These are phyloP conservation scores for Salvelinus alpinus DNA, from an alignment of 2,113 vertebrate species.

Conservation along the genomic window DNA sequence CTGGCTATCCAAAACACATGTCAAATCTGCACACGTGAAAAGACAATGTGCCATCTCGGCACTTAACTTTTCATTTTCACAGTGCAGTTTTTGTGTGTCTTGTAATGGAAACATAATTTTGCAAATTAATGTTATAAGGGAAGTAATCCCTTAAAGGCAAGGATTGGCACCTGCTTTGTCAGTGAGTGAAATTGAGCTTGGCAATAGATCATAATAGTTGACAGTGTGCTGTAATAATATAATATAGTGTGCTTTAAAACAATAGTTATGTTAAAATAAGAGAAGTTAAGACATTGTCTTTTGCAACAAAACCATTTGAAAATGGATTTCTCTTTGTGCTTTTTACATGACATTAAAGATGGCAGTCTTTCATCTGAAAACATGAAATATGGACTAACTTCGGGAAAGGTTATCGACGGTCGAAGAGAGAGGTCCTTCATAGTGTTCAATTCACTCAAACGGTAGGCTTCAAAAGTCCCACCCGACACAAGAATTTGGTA, in stretches of 20 bases:
- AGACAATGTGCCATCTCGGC: too few species aligned
- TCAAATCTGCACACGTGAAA: too few species aligned
- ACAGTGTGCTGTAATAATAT: constrained; percentile 8
- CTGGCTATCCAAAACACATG: too few species aligned
- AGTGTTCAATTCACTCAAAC: too few species aligned
- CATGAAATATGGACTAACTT: neutral
- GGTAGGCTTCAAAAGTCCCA: neutral
- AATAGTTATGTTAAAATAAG: neutral
- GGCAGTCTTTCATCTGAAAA: constrained; percentile 22
- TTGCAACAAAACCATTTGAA: neutral
- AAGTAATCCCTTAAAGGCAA: neutral
- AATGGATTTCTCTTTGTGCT: constrained; percentile 6
- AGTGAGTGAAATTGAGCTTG: neutral
- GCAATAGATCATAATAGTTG: constrained; percentile 47
- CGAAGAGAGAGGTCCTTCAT: neutral
- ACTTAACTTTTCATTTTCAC: neutral
- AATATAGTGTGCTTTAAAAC: neutral
- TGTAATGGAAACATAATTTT: neutral
- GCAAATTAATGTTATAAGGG: constrained; percentile 21
- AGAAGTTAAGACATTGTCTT: neutral
- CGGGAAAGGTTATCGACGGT: neutral
- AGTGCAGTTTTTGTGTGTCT: neutral
- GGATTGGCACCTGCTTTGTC: neutral
- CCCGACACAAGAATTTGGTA: neutral
- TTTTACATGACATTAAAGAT: constrained; percentile 9